Conservation (phyloP, 2,888 invertebrate genomes). For the Andrena hattorfiana region DNA sequence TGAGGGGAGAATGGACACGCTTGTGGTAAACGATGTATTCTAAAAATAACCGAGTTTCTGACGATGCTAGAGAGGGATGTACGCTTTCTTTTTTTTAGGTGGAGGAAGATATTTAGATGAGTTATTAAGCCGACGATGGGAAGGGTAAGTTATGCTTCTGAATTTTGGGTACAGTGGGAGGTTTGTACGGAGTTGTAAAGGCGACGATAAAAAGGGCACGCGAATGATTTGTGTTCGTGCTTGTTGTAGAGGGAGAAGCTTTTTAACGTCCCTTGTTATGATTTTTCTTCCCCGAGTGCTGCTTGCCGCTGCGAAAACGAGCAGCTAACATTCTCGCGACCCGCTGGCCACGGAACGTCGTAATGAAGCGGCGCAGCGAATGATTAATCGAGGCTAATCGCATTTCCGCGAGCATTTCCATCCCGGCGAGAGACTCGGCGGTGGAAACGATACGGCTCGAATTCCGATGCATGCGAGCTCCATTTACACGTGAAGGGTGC, state of each 20-base stretch:
- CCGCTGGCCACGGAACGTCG: constrained; percentile 27
- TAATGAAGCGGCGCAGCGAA: constrained; percentile 41
- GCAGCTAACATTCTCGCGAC: constrained; percentile 4
- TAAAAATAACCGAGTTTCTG: not conserved
- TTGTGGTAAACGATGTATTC: not conserved
- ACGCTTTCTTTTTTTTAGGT: not conserved
- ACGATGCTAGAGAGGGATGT: not conserved
- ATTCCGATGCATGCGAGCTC: constrained; percentile 18
- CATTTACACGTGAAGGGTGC: too few relatives aligned
- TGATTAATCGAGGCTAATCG: constrained; percentile 63
- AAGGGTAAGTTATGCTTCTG: too few relatives aligned
- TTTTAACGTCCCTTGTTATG: not conserved
- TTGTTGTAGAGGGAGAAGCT: not conserved
- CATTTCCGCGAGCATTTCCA: constrained; percentile 67
- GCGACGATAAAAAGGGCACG: too few relatives aligned
- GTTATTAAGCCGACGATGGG: too few relatives aligned
- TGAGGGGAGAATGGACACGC: constrained; percentile 5
- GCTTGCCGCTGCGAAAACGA: not conserved
- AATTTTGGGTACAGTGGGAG: too few relatives aligned
- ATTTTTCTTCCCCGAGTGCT: not conserved
- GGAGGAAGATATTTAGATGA: not conserved
- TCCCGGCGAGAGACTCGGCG: constrained; percentile 46
- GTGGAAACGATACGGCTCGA: constrained; percentile 39
- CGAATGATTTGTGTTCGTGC: too few relatives aligned
- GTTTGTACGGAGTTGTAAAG: too few relatives aligned